Evolutionary conservation across 53 echinoderm and acorn worm species (phyloP).

Genomic region (Pentamera pediparva): DNA sequence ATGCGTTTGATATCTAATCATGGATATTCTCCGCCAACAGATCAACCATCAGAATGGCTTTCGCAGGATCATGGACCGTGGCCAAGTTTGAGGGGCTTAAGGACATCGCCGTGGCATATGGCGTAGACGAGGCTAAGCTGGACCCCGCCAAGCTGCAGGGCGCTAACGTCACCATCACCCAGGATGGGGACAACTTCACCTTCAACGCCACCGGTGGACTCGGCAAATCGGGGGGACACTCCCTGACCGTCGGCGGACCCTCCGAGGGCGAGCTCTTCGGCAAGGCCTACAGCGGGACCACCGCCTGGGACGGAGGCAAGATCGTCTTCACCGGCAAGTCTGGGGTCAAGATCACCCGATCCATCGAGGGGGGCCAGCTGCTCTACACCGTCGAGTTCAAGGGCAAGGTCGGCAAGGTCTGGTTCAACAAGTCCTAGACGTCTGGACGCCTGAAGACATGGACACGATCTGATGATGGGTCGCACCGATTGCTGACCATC

Average conservation of each 20-base stretch:
- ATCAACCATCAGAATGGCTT: conserved; percentile 9
- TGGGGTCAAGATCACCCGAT: conserved; percentile 42
- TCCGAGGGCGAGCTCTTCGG: conserved; percentile 41
- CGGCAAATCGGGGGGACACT: conserved; percentile 12
- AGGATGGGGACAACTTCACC: conserved; percentile 61
- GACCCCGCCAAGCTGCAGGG: conserved; percentile 25
- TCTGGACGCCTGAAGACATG: too few species aligned
- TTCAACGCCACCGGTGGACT: conserved; percentile 36
- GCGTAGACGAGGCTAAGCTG: conserved; percentile 41
- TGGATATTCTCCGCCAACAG: too few species aligned
- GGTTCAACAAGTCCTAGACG: conserved; percentile 42
- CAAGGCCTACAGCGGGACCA: conserved; percentile 19
- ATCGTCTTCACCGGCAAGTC: conserved; percentile 35
- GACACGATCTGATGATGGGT: too few species aligned
- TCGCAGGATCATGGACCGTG: conserved; percentile 49
- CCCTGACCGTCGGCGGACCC: conserved; percentile 43
- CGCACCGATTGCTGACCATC: too few species aligned
- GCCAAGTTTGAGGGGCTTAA: conserved; percentile 35
- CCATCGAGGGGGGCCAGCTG: conserved; percentile 45
- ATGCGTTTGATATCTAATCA: too few species aligned
- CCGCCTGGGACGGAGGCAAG: conserved; percentile 45
- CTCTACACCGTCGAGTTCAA: conserved; percentile 43
- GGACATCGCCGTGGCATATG: conserved; percentile 44
- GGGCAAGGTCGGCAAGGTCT: conserved; percentile 38
- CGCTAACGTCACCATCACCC: conserved; percentile 38